phyloP scores from a whole-genome alignment of 2,113 vertebrate species.

The Crocuta crocuta region DNA sequence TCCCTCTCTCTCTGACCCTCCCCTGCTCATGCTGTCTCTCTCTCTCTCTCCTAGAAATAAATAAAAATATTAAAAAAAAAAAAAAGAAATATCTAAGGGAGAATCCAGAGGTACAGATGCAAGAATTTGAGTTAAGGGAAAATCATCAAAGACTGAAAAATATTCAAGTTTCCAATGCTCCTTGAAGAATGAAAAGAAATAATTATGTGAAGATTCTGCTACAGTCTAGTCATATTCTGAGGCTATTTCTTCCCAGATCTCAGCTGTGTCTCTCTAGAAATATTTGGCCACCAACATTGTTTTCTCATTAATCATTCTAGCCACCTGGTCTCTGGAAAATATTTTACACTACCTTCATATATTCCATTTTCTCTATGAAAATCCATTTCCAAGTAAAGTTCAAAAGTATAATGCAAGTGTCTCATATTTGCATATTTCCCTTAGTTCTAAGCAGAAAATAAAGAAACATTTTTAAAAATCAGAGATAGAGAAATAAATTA shows the following conservation, averaged over 20 bases:
- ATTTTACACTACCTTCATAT: conserved; percentile 5
- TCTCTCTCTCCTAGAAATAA: too few relatives aligned
- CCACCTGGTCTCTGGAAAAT: background rate
- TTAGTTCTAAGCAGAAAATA: conserved; percentile 30
- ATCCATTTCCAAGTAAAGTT: conserved; percentile 23
- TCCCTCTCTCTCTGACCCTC: too few relatives aligned
- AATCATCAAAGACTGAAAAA: conserved; percentile 14
- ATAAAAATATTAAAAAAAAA: too few relatives aligned
- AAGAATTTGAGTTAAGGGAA: background rate
- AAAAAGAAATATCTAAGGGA: background rate
- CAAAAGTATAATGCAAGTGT: background rate
- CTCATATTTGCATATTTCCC: background rate
- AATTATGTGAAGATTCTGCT: background rate
- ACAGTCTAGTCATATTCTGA: background rate
- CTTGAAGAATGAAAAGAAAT: background rate
- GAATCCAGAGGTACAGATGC: background rate
- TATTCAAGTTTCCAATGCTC: background rate
- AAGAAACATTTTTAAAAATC: background rate
- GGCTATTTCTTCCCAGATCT: background rate
- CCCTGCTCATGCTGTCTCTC: too few relatives aligned
- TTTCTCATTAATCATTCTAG: conserved; percentile 52
- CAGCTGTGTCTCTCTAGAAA: background rate
- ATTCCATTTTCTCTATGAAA: conserved; percentile 57
- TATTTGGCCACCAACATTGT: background rate
- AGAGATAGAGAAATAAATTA: conserved; percentile 29